Evolutionary conservation across 92 coral and sea anemone genomes (phyloP).

Genomic region (Epizoanthus illoricatus): DNA sequence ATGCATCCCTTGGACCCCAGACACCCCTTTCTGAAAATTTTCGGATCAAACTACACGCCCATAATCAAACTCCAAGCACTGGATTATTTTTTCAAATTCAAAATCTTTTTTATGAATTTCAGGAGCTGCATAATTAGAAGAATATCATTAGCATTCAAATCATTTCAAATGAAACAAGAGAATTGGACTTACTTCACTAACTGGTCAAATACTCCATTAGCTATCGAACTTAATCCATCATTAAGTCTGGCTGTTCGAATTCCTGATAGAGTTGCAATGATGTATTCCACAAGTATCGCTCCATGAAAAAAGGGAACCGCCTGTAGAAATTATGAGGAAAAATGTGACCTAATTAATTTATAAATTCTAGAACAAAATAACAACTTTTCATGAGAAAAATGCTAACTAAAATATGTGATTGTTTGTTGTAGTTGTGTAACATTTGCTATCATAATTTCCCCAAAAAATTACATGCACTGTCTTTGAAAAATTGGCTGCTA

Average conservation of each 20-base stretch:
- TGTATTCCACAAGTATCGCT: slow-evolving; percentile 42
- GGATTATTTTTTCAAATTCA: too few relatives aligned
- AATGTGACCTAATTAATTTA: not conserved
- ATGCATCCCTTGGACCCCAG: too few relatives aligned
- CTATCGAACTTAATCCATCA: slow-evolving; percentile 49
- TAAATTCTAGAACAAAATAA: not conserved
- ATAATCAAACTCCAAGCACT: too few relatives aligned
- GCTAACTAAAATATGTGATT: not conserved
- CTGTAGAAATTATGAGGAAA: not conserved
- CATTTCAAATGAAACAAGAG: not conserved
- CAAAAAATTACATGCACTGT: too few relatives aligned
- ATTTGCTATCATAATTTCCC: too few relatives aligned
- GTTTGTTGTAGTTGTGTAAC: too few relatives aligned
- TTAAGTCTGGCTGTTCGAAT: slow-evolving; percentile 39
- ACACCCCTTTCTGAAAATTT: too few relatives aligned
- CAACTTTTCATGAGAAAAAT: not conserved
- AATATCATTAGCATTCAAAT: not conserved
- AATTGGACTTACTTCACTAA: slow-evolving; percentile 24
- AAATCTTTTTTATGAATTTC: too few relatives aligned
- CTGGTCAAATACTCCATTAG: slow-evolving; percentile 42
- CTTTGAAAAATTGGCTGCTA: too few relatives aligned
- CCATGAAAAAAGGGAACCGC: slow-evolving; percentile 48
- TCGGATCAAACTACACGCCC: too few relatives aligned
- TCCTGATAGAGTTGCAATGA: slow-evolving; percentile 41
- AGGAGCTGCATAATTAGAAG: too few relatives aligned